These are phyloP conservation scores for Ochropacha duplaris DNA, from an alignment of 2,888 invertebrate species.

Conservation along the genomic window DNA sequence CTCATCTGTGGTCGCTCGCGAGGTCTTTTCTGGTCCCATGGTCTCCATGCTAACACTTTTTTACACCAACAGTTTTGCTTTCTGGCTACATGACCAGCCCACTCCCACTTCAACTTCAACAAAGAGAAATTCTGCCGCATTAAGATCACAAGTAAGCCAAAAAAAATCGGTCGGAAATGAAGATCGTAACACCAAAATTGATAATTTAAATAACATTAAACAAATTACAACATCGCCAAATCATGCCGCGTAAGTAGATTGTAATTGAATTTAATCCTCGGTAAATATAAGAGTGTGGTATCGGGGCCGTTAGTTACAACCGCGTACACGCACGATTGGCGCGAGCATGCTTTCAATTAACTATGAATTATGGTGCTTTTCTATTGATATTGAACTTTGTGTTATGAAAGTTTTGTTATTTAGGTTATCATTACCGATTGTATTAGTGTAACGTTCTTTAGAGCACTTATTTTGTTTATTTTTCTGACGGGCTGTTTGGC, in stretches of 20 bases:
- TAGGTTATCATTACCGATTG: constrained; percentile 1
- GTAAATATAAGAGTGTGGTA: not conserved
- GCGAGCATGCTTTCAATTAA: constrained; percentile 7
- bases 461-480: too few species aligned
- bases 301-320: not conserved
- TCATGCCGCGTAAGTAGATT: constrained; percentile 2
- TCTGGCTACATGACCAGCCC: too few species aligned
- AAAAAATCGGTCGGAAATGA: not conserved
- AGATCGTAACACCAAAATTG: not conserved
- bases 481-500: too few species aligned
- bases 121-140: not conserved
- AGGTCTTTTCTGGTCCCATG: too few species aligned
- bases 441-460: not conserved
- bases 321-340: constrained; percentile 14
- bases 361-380: constrained; percentile 14
- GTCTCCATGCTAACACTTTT: too few species aligned
- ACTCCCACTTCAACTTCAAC: too few species aligned
- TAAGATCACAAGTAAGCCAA: not conserved
- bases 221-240: constrained; percentile 5
- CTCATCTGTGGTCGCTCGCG: too few species aligned
- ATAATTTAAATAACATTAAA: constrained; percentile 5
- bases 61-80: too few species aligned
- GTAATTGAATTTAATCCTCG: constrained; percentile 6
- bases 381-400: constrained; percentile 14
- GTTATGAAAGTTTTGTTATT: constrained; percentile 6